Evolutionary conservation across 2,797 vertebrate genomes (phyloP).

Genomic region (Sciurus carolinensis): DNA sequence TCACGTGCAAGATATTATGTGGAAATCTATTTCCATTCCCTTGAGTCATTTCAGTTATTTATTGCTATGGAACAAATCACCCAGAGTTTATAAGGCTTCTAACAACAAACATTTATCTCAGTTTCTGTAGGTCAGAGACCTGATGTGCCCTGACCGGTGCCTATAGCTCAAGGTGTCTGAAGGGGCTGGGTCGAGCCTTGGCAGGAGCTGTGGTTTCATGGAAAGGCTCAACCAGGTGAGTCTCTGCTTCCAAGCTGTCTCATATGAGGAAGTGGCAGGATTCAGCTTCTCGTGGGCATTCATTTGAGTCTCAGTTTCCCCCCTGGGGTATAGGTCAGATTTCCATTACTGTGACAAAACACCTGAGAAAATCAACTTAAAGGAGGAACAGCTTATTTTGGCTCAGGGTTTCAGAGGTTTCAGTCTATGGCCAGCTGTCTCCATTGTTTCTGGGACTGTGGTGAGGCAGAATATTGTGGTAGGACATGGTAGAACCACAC

Average conservation of each 20-base stretch:
- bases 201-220: neutral
- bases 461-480: too few relatives aligned
- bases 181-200: neutral
- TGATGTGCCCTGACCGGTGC: neutral
- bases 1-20: neutral
- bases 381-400: too few relatives aligned
- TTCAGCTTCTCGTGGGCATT: neutral
- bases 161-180: neutral
- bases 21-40: neutral
- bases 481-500: too few relatives aligned
- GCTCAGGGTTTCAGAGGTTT: too few relatives aligned
- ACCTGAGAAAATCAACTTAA: too few relatives aligned
- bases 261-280: neutral
- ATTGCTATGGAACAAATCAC: neutral
- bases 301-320: neutral
- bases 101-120: neutral
- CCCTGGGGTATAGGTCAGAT: neutral
- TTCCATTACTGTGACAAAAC: too few relatives aligned
- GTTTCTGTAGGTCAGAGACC: neutral
- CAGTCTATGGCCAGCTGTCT: too few relatives aligned
- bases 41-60: neutral
- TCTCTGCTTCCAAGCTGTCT: neutral
- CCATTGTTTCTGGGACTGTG: too few relatives aligned
- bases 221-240: neutral
- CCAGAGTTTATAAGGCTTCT: neutral